phyloP scores from a whole-genome alignment of 2,113 vertebrate genomes.

The Ivindomyrus marchei region DNA sequence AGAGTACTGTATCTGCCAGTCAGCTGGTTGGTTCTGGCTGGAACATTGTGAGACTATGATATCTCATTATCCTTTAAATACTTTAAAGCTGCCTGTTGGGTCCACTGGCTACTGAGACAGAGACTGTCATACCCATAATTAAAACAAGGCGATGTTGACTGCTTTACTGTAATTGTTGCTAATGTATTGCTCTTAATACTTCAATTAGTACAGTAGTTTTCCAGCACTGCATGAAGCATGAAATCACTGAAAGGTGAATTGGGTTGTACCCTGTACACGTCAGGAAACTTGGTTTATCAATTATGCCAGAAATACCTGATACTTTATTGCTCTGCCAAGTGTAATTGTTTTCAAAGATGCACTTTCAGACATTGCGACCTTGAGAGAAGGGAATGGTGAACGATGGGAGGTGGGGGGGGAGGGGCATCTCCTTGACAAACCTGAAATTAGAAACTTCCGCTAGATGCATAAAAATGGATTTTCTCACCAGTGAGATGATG shows the following conservation, averaged over 20 bases:
- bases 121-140: background rate
- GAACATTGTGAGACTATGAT: background rate
- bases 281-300: background rate
- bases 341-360: conserved; percentile 6
- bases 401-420: background rate
- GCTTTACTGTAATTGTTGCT: background rate
- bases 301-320: background rate
- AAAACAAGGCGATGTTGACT: background rate
- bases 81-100: background rate
- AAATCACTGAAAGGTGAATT: background rate
- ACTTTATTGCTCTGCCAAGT: background rate
- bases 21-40: background rate
- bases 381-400: background rate
- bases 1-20: background rate
- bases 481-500: conserved; percentile 11
- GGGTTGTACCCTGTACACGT: background rate
- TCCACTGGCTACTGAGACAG: background rate
- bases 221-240: background rate
- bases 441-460: conserved; percentile 11
- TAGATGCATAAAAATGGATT: conserved; percentile 18
- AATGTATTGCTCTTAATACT: background rate
- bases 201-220: background rate
- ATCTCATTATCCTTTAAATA: background rate
- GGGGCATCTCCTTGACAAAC: background rate
- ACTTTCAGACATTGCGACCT: background rate